Conservation (phyloP, 2,888 invertebrate genomes). For the Diarsia brunnea region DNA sequence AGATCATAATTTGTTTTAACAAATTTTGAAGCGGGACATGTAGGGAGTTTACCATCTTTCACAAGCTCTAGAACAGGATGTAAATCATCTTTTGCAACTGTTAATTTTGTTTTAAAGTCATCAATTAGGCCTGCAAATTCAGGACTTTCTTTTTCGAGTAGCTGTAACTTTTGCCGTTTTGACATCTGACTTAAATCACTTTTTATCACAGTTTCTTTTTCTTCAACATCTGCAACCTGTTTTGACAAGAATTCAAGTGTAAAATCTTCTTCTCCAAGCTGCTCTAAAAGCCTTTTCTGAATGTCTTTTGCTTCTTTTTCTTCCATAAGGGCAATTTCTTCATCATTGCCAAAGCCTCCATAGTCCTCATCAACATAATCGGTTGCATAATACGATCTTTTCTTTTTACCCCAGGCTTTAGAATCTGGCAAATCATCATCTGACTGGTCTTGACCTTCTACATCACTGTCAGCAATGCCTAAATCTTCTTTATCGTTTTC, state of each 20-base stretch:
- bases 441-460: conserved; percentile 93
- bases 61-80: conserved; percentile 93
- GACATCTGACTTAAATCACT: conserved; percentile 94
- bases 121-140: conserved; percentile 95
- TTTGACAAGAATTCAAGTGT: conserved; percentile 90
- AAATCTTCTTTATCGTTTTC: conserved; percentile 86
- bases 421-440: conserved; percentile 94
- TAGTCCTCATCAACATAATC: conserved; percentile 97
- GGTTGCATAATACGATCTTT: conserved; percentile 95
- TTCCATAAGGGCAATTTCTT: conserved; percentile 94
- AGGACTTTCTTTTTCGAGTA: conserved; percentile 96
- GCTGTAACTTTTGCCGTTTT: conserved; percentile 93
- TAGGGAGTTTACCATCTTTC: conserved; percentile 91
- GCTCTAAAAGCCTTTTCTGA: conserved; percentile 94
- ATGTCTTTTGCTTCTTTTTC: conserved; percentile 96
- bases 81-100: conserved; percentile 92
- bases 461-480: conserved; percentile 93
- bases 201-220: conserved; percentile 92
- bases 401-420: conserved; percentile 97
- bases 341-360: conserved; percentile 92
- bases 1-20: conserved; percentile 93
- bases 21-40: conserved; percentile 93
- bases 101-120: conserved; percentile 94
- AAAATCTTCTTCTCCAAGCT: conserved; percentile 95
- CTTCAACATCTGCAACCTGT: conserved; percentile 81